phyloP scores from a whole-genome alignment of 2,888 invertebrate genomes.

The Eilema depressum region DNA sequence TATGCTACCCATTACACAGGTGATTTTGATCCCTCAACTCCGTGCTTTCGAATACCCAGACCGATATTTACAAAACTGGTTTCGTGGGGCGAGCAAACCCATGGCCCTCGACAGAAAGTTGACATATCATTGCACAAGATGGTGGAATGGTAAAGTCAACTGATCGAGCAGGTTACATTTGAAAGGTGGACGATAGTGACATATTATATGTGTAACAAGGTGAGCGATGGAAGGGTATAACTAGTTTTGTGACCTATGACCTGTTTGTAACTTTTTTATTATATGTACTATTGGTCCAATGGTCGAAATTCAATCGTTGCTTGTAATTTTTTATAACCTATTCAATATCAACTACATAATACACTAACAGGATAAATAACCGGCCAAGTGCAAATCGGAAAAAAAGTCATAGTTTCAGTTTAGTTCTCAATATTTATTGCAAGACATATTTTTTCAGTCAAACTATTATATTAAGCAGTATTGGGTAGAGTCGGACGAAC shows the following conservation, averaged over 20 bases:
- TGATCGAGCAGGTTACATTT: slow-evolving; percentile 12
- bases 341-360: too few relatives aligned
- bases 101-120: slow-evolving; percentile 14
- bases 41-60: background rate
- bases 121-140: slow-evolving; percentile 18
- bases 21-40: background rate
- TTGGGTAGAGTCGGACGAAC: too few relatives aligned
- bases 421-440: too few relatives aligned
- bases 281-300: background rate
- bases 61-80: slow-evolving; percentile 11
- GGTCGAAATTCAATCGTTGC: background rate
- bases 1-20: background rate
- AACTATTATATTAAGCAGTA: too few relatives aligned
- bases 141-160: slow-evolving; percentile 14
- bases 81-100: slow-evolving; percentile 4
- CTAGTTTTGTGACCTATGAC: slow-evolving; percentile 34
- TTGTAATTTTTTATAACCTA: background rate
- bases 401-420: too few relatives aligned
- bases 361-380: too few relatives aligned
- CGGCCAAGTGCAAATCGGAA: too few relatives aligned
- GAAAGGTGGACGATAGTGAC: slow-evolving; percentile 27
- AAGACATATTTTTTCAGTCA: too few relatives aligned
- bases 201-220: slow-evolving; percentile 38
- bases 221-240: slow-evolving; percentile 27
- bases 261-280: background rate